phyloP scores from a whole-genome alignment of 2,113 vertebrate genomes.

The Bambusicola thoracicus region DNA sequence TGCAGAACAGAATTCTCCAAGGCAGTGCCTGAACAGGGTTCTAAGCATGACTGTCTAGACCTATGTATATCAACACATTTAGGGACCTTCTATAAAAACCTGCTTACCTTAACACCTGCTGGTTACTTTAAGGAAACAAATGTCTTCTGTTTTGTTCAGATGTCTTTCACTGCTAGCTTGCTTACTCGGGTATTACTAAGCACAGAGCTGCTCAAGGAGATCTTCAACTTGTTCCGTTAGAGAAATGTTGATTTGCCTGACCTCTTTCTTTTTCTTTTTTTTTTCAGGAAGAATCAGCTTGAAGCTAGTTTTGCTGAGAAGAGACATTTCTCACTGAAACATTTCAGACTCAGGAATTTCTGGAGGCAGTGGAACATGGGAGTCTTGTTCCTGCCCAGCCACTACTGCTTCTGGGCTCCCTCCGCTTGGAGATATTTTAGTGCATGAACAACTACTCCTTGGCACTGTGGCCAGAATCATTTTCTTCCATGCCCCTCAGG shows the following conservation, averaged over 20 bases:
- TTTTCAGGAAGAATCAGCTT: neutral
- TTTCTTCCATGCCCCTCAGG: neutral
- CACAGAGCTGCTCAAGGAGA: neutral
- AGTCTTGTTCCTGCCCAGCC: neutral
- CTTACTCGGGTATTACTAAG: neutral
- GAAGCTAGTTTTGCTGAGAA: neutral
- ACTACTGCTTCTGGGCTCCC: neutral
- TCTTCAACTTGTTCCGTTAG: neutral
- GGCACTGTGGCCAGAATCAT: neutral
- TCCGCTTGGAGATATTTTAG: neutral
- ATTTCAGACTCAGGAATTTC: rapidly evolving
- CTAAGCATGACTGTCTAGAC: neutral
- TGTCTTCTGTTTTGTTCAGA: neutral
- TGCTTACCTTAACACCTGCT: neutral
- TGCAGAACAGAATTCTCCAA: neutral
- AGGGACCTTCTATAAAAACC: neutral
- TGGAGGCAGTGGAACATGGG: neutral
- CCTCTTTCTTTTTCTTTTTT: too few relatives aligned
- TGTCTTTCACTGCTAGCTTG: neutral
- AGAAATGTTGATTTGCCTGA: neutral
- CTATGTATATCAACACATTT: neutral
- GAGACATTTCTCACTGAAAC: neutral
- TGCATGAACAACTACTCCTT: neutral
- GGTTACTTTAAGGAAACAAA: neutral
- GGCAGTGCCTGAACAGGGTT: neutral